A percentile compares a stretch with the other conserved stretches of the same genome.
Conservation (phyloP, 2,113 vertebrate genomes). For the Eubucco bourcierii region DNA sequence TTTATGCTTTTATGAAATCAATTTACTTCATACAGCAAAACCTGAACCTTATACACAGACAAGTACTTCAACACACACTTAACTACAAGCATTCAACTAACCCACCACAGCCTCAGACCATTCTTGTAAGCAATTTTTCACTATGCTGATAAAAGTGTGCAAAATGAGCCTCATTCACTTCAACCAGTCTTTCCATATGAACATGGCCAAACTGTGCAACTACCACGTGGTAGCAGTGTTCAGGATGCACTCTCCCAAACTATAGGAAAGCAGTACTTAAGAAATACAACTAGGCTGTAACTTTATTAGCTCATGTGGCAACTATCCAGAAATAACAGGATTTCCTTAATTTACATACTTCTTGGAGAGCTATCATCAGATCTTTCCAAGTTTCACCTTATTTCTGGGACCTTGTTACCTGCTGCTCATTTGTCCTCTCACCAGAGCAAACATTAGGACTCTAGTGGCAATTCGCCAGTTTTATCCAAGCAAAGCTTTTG, state of each 20-base stretch:
- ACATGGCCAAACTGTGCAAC: background rate
- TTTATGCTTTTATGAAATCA: background rate
- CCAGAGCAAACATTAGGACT: background rate
- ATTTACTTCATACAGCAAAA: background rate
- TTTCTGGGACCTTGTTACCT: background rate
- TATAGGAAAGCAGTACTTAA: background rate
- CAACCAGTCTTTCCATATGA: background rate
- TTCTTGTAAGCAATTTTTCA: background rate
- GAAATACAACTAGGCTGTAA: background rate
- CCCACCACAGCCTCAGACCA: background rate
- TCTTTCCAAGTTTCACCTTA: background rate
- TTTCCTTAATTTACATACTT: background rate
- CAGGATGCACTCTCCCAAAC: background rate
- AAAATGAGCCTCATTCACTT: conserved; percentile 6
- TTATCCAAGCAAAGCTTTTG: background rate
- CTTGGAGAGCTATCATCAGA: background rate
- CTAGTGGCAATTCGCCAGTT: background rate
- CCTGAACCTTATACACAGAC: background rate
- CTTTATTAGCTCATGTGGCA: background rate
- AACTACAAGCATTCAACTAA: background rate
- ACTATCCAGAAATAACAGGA: background rate
- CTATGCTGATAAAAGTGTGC: background rate
- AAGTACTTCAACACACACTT: background rate
- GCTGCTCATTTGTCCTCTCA: background rate
- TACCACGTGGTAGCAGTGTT: background rate